Conservation (phyloP, 2,888 invertebrate genomes). For the Dusona sp. region DNA sequence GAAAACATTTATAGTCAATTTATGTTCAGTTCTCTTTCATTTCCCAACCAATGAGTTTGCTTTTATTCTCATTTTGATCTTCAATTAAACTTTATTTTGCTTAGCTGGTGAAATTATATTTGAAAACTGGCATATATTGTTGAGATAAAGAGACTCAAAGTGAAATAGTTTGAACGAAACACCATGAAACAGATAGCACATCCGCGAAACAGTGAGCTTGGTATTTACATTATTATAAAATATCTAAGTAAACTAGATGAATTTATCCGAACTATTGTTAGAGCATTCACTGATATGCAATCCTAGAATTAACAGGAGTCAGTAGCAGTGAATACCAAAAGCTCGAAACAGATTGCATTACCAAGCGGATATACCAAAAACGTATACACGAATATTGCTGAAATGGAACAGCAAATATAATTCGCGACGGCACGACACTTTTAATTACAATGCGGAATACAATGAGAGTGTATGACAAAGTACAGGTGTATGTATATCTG, state of each 20-base stretch:
- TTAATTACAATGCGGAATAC: slow-evolving; percentile 55
- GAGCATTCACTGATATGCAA: slow-evolving; percentile 13
- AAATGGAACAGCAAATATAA: slow-evolving; percentile 20
- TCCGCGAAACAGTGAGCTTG: slow-evolving; percentile 52
- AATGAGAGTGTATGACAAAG: slow-evolving; percentile 1
- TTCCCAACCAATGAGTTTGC: background rate
- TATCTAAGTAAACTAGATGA: slow-evolving; percentile 19
- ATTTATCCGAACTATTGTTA: slow-evolving; percentile 17
- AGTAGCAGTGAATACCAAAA: slow-evolving; percentile 22
- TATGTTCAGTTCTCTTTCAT: background rate
- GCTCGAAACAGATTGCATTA: slow-evolving; percentile 44
- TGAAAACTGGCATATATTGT: slow-evolving; percentile 1
- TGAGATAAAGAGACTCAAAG: background rate
- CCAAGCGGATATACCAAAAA: slow-evolving; percentile 34
- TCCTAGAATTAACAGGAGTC: background rate
- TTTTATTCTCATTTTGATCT: slow-evolving; percentile 35
- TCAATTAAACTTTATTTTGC: slow-evolving; percentile 48
- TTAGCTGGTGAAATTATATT: slow-evolving; percentile 32
- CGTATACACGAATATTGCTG: background rate
- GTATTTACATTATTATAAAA: slow-evolving; percentile 48
- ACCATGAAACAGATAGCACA: slow-evolving; percentile 19
- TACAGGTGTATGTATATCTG: slow-evolving; percentile 2
- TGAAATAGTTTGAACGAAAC: slow-evolving; percentile 24
- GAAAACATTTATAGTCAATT: background rate
- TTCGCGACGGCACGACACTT: slow-evolving; percentile 49